phyloP scores from a whole-genome alignment of 2,797 vertebrate species.

The Myotis vivesi region DNA sequence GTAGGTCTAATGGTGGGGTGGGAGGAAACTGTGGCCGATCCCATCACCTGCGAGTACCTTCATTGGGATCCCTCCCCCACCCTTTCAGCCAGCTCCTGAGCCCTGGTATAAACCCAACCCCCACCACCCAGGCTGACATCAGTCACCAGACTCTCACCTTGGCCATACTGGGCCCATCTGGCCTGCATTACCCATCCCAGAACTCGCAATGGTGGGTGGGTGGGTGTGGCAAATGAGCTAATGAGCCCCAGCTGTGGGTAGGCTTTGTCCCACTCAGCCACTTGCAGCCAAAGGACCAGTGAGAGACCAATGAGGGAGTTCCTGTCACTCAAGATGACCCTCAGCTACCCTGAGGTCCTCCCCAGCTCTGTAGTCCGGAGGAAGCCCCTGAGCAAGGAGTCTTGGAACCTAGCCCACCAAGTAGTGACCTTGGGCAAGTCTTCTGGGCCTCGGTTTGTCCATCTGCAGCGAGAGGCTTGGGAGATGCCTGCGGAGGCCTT shows the following conservation, averaged over 20 bases:
- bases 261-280: neutral
- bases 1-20: neutral
- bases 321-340: neutral
- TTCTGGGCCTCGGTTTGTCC: neutral
- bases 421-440: neutral
- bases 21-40: neutral
- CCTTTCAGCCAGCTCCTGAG: neutral
- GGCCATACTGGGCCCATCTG: neutral
- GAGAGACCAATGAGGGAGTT: neutral
- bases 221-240: neutral
- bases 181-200: constrained; percentile 29
- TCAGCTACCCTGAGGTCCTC: neutral
- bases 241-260: constrained; percentile 30
- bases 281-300: neutral
- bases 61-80: neutral
- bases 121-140: neutral
- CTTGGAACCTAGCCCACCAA: neutral
- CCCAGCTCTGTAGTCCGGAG: neutral
- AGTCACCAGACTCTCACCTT: neutral
- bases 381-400: neutral
- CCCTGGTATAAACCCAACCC: neutral
- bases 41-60: rapidly evolving
- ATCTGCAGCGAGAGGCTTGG: neutral
- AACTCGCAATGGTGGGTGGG: neutral
- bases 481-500: neutral